A percentile compares a stretch with the other conserved stretches of the same genome.
These are phyloP conservation scores for Imbricaverruca yamaguchii DNA, from an alignment of 2,888 invertebrate species.

Conservation along the genomic window DNA sequence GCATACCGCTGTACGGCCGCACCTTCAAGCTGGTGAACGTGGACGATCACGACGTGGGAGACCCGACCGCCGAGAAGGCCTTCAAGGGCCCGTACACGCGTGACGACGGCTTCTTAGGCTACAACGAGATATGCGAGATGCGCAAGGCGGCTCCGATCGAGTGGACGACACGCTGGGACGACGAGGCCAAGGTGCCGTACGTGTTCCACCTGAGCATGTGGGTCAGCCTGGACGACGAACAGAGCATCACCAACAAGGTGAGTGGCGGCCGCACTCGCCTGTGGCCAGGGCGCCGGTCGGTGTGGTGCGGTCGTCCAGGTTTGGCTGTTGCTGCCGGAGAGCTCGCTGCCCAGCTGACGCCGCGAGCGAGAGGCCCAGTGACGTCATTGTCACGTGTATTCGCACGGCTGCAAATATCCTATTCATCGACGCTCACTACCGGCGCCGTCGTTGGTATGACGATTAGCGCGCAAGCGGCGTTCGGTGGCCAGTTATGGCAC, in stretches of 20 bases:
- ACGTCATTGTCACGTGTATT: too few species aligned
- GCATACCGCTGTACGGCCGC: constrained; percentile 74
- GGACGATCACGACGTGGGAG: constrained; percentile 46
- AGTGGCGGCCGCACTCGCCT: not conserved
- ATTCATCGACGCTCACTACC: too few species aligned
- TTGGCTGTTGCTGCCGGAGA: not conserved
- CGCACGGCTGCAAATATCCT: too few species aligned
- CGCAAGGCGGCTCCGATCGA: constrained; percentile 40
- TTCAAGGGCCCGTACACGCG: constrained; percentile 69
- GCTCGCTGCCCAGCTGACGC: not conserved
- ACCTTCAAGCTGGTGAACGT: constrained; percentile 53
- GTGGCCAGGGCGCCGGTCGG: constrained; percentile 56
- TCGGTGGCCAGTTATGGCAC: too few species aligned
- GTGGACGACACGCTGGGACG: constrained; percentile 65
- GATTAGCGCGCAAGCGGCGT: too few species aligned
- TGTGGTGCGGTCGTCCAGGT: constrained; percentile 53
- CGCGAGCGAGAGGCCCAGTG: too few species aligned
- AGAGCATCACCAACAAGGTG: constrained; percentile 31
- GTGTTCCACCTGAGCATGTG: constrained; percentile 56
- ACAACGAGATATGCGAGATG: constrained; percentile 61
- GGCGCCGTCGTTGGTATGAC: too few species aligned
- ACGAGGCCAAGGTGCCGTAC: constrained; percentile 54
- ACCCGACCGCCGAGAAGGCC: constrained; percentile 51
- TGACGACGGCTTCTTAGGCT: constrained; percentile 77
- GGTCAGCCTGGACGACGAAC: constrained; percentile 37